phyloP scores from a whole-genome alignment of 2,113 vertebrate genomes.

The Theristicus caerulescens region DNA sequence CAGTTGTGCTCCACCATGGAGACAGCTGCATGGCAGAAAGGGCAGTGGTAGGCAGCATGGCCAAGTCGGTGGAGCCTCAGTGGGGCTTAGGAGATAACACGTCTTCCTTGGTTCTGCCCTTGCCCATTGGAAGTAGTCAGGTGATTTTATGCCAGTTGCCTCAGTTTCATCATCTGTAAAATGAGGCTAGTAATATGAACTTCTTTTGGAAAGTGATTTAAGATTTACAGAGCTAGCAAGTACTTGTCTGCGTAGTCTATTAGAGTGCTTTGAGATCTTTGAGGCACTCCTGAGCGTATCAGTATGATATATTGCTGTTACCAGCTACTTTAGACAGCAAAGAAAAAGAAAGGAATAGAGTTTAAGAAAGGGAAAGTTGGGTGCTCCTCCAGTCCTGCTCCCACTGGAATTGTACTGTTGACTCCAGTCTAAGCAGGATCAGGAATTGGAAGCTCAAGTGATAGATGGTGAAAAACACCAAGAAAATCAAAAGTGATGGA shows the following conservation, averaged over 20 bases:
- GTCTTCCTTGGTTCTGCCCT: neutral
- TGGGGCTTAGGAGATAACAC: neutral
- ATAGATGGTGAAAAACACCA: conserved; percentile 31
- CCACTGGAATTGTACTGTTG: neutral
- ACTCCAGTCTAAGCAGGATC: neutral
- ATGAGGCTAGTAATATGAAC: conserved; percentile 32
- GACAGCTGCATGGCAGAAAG: conserved; percentile 33
- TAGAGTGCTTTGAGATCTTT: conserved; percentile 23
- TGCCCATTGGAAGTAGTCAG: neutral
- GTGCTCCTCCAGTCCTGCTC: neutral
- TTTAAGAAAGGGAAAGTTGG: neutral
- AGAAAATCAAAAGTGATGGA: conserved; percentile 47
- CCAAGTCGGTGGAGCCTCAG: neutral
- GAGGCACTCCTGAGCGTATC: neutral
- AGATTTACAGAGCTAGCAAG: conserved; percentile 34
- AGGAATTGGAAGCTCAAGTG: conserved; percentile 11
- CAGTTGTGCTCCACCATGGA: neutral
- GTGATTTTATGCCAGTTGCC: conserved; percentile 7
- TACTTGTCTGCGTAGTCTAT: neutral
- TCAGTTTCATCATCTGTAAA: conserved; percentile 40
- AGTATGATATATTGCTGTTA: neutral
- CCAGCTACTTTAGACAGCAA: neutral
- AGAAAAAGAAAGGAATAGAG: neutral
- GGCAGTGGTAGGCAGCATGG: neutral
- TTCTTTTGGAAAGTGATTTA: conserved; percentile 42